Evolutionary conservation across 2,888 invertebrate species (phyloP).

Genomic region (Tridacna crocea): DNA sequence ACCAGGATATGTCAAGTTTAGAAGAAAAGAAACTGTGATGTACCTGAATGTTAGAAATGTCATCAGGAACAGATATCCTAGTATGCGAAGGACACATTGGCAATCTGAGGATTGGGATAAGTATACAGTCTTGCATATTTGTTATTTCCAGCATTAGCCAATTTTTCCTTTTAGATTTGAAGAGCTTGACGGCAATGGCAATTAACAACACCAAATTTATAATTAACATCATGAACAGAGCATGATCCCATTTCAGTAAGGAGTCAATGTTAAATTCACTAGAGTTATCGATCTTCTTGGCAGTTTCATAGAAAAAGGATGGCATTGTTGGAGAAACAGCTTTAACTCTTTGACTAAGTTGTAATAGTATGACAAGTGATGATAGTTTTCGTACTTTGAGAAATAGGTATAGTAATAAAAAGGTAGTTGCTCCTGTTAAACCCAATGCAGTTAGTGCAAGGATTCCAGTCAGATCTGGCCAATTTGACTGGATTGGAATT

Average conservation of each 20-base stretch:
- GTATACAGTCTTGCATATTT: background rate
- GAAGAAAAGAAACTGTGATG: background rate
- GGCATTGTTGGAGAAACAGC: conserved; percentile 20
- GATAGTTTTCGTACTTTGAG: conserved; percentile 23
- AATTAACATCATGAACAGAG: background rate
- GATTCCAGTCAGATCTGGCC: conserved; percentile 37
- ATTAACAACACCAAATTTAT: background rate
- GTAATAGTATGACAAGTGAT: conserved; percentile 10
- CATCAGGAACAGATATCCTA: background rate
- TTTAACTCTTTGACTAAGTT: conserved; percentile 15
- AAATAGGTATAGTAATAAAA: conserved; percentile 10
- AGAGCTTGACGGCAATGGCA: background rate
- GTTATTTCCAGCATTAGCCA: conserved; percentile 16
- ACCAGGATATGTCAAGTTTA: conserved; percentile 12
- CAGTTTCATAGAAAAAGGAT: conserved; percentile 29
- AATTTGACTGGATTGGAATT: conserved; percentile 16
- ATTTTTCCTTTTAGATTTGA: background rate
- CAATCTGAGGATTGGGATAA: conserved; percentile 10
- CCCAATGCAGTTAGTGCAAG: background rate
- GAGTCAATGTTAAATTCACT: conserved; percentile 6
- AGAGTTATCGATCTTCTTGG: background rate
- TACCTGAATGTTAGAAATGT: background rate
- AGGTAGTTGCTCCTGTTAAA: background rate
- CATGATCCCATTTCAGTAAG: conserved; percentile 18
- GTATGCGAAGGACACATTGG: conserved; percentile 20